phyloP scores from a whole-genome alignment of 2,797 vertebrate species.

The Cirrhinus molitorella region DNA sequence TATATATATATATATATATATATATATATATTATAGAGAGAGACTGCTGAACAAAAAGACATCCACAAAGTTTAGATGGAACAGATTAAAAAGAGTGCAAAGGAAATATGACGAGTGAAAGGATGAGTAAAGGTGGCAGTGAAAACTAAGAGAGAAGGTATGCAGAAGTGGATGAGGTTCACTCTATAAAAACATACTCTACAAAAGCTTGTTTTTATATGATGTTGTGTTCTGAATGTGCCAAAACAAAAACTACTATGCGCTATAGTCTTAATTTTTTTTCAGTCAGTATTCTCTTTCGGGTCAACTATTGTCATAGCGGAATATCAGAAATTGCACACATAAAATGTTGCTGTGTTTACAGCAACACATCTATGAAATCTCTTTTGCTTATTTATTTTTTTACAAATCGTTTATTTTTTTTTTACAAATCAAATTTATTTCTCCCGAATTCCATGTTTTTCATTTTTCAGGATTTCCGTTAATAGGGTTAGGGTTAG shows the following conservation, averaged over 20 bases:
- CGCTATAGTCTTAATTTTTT: not conserved
- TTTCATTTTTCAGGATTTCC: not conserved
- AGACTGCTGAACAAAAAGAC: not conserved
- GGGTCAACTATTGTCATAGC: not conserved
- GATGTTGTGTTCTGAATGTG: not conserved
- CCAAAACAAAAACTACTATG: not conserved
- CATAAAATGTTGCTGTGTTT: not conserved
- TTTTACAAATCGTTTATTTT: too few relatives aligned
- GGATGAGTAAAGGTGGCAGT: constrained; percentile 44
- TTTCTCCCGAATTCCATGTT: not conserved
- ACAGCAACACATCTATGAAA: not conserved
- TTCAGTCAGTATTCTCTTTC: not conserved
- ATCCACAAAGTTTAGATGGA: constrained; percentile 59
- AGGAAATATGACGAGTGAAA: constrained; percentile 54
- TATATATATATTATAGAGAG: too few relatives aligned
- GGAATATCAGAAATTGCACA: not conserved
- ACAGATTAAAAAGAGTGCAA: constrained; percentile 46
- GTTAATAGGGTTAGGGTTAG: too few relatives aligned
- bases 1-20: too few relatives aligned
- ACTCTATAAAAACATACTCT: not conserved
- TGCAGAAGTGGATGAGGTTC: not conserved
- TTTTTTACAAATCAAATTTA: too few relatives aligned
- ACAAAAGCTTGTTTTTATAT: not conserved
- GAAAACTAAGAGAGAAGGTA: constrained; percentile 21
- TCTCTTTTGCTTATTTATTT: not conserved